phyloP scores from a whole-genome alignment of 2,888 invertebrate species.

The Protophormia terraenovae region DNA sequence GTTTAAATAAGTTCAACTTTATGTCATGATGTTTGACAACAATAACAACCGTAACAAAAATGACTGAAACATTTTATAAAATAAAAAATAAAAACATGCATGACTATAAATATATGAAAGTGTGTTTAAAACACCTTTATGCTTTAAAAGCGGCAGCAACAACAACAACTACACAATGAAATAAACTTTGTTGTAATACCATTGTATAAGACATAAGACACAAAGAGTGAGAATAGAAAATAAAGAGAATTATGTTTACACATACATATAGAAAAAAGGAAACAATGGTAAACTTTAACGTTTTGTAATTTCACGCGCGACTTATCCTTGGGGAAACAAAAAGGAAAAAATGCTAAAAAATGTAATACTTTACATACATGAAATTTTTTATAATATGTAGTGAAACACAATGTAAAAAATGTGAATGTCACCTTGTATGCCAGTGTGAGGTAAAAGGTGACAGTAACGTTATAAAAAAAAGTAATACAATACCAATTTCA shows the following conservation, averaged over 20 bases:
- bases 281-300: slow-evolving; percentile 69
- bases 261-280: neutral
- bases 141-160: neutral
- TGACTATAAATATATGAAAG: neutral
- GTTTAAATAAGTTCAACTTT: neutral
- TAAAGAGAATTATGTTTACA: too few species aligned
- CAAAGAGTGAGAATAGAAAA: neutral
- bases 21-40: slow-evolving; percentile 39
- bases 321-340: slow-evolving; percentile 78
- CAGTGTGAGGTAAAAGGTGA: neutral
- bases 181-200: slow-evolving; percentile 29
- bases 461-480: neutral
- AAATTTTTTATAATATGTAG: slow-evolving; percentile 48
- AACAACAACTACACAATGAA: slow-evolving; percentile 19
- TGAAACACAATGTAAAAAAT: slow-evolving; percentile 13
- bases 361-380: slow-evolving; percentile 71
- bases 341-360: neutral
- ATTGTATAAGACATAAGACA: neutral
- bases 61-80: neutral
- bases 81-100: neutral
- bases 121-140: slow-evolving; percentile 47
- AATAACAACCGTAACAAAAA: slow-evolving; percentile 40
- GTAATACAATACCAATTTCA: slow-evolving; percentile 7
- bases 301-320: slow-evolving; percentile 81
- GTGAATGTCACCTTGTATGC: neutral